Base-by-base conservation (phyloP, 2,888 invertebrate species). In the Drosophila birchii region DNA sequence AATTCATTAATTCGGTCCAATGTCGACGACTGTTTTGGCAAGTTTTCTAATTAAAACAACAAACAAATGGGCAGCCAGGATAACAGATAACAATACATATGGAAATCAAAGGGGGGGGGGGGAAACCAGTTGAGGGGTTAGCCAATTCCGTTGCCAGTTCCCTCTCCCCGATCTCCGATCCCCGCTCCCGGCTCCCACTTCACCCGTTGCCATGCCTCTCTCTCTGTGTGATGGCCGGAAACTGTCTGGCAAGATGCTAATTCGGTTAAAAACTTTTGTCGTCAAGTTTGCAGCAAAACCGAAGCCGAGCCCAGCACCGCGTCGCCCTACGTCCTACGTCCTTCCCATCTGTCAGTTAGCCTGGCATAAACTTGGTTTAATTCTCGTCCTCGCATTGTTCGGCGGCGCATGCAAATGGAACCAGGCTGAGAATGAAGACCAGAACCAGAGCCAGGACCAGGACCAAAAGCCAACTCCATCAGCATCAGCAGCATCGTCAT, bases 31-130 rank as follows among this genome's bases (percentile, higher is more conserved):
- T 73, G 58, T 74, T 69, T 66, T 58, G 69, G 78, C 82, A 88
- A 89, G 89, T 86, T 86, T 86, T 86, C 86, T 86, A 86, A 86
- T 89, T 86, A 86, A 86, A 87, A 89, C 88, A 86, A 86, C 89
- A 86, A 86, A 88, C 87, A 87, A 88, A 87, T 84, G 85, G 81
- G 74, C 81, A 79, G 74, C 72, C 72, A 47, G 66, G 82, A 82
- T 84, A 75, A 78, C 86, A 82, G 80, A 83, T 81, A 76, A 79
- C 88, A 89, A 86, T 85, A 80, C 89, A 86, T 86, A 87, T 86
- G 86, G 86, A 86, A 86, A 86, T 86, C 66, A 57, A 47, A 41
- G 14, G 29, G 53, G n/a, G 49, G 9, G 3, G 12, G 9, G 32
- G 32, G 32, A 7, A n/a, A n/a, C n/a, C n/a, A n/a, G 34, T 11